These are phyloP conservation scores for Trypoxylus dichotomus DNA, from an alignment of 1,140 invertebrate species.

Conservation along the genomic window DNA sequence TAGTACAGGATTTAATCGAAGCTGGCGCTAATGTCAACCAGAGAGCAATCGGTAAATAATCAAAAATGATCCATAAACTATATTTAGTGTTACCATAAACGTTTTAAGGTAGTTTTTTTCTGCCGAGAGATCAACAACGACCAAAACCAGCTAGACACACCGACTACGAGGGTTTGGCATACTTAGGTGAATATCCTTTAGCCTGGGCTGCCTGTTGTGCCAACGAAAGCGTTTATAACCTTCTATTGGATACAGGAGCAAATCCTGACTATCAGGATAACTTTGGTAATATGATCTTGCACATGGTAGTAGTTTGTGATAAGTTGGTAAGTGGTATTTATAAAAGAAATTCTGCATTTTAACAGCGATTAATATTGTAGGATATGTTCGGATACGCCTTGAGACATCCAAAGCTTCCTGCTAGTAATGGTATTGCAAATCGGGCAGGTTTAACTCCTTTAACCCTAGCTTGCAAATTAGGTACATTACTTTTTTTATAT, in stretches of 20 bases:
- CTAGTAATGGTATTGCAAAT: constrained; percentile 87
- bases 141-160: constrained; percentile 73
- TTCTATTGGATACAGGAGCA: constrained; percentile 86
- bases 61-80: background rate
- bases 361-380: too few species aligned
- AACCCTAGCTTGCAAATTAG: constrained; percentile 91
- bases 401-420: constrained; percentile 88
- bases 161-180: constrained; percentile 94
- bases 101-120: constrained; percentile 78
- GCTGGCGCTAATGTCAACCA: constrained; percentile 90
- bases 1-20: constrained; percentile 91
- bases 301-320: constrained; percentile 97
- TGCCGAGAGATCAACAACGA: constrained; percentile 87
- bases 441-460: constrained; percentile 90
- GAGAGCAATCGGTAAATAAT: constrained; percentile 75
- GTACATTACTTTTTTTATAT: constrained; percentile 31
- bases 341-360: too few species aligned
- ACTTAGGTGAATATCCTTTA: constrained; percentile 93
- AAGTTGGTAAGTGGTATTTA: constrained; percentile 72
- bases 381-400: constrained; percentile 98
- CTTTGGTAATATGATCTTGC: constrained; percentile 95
- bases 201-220: constrained; percentile 96
- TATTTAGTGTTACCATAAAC: background rate
- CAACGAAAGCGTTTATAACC: constrained; percentile 97
- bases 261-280: constrained; percentile 91